Base-by-base conservation (phyloP, 2,113 vertebrate genomes). In the Microcebus griseorufus region DNA sequence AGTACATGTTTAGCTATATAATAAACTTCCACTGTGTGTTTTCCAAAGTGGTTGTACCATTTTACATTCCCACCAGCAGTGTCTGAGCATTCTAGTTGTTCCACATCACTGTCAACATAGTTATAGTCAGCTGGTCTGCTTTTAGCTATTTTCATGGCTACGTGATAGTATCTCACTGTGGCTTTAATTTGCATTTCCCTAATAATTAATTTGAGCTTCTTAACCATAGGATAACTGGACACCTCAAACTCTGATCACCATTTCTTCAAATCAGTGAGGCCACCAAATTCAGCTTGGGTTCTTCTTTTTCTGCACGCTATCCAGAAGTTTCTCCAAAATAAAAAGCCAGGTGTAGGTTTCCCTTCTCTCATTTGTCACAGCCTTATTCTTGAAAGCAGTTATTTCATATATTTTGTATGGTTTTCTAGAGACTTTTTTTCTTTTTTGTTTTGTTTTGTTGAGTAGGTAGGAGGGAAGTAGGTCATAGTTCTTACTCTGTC, bases 241-340 rank as follows among this genome's bases (percentile, higher is more conserved):
- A 70, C 73, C 37, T 94, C 42, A 42, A 14, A 73, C 58, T 83
- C 9, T 7, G 7, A 20, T 75, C 55, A 7, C 27, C 12, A 22
- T 32, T 62, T 73, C 17, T 51, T 67, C 83, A 78, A 16, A 3
- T 73, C 42, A 39, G 9, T 23, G 27, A 55, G 2, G 11, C 91
- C 58, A 0, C 3, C 10, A 23, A 0, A 17, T 27, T 84, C 16
- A 3, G 11, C 23, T n/a, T 42, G 18, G 6, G 0, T 42, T 65
- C 23, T 34, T 29, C n/a, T 91, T 85, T 48, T 32, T 70, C 25
- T 75, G 6, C 20, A 22, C 16, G 4, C 20, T 60, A 67, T 69
- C 22, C 11, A 39, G 27, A 79, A 48, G 18, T 81, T 3, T 67
- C 20, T 18, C 58, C 10, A 9, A 64, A n/a, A 64, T 20, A 29